Base-by-base conservation (phyloP, 1,140 invertebrate genomes). In the Nebria ingens region DNA sequence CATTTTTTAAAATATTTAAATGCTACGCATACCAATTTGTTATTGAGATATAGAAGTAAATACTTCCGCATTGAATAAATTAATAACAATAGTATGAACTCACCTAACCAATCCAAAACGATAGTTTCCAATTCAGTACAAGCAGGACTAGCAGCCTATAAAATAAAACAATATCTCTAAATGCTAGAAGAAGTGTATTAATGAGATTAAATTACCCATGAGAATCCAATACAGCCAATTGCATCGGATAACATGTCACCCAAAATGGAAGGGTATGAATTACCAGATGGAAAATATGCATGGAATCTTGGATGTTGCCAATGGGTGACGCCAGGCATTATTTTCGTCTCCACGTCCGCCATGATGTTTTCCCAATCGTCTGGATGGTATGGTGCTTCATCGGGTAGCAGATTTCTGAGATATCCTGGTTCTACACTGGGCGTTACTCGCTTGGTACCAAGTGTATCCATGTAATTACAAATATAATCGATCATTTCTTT, bases 251-350 rank as follows among this genome's bases (percentile, higher is more conserved):
- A 71, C 92, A 99, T 97, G 62, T 98, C 95, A n/a, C 92, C 97
- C 15, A 99, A 74, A 55, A 99, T 97, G 0, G 95, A 97, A 1
- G 97, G 95, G 70, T 87, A 99, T 0, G 91, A 96, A 75, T 98
- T 98, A 20, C 96, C 97, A 0, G 95, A 85, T 1, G 97, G 97
- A 69, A 99, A 99, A 70, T 99, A 99, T 0, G 97, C 97, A 71
- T 98, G 96, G 73, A 99, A 99, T 51, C 93, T 76, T 0, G 97
- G 97, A 80, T 99, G 97, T 71, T 98, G 94, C 97, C 97, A 99
- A 71, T 98, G 94, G 0, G 96, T 98, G 55, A 96, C 90, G 29
- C 97, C 97, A 0, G 94, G 94, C 93, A 99, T 98, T 59, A 99
- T 98, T 74, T 93, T 93, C 21, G 81, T 79, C 70, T 98, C 93